Evolutionary conservation across 2,888 invertebrate species (phyloP).

Genomic region (Andrena flavipes): DNA sequence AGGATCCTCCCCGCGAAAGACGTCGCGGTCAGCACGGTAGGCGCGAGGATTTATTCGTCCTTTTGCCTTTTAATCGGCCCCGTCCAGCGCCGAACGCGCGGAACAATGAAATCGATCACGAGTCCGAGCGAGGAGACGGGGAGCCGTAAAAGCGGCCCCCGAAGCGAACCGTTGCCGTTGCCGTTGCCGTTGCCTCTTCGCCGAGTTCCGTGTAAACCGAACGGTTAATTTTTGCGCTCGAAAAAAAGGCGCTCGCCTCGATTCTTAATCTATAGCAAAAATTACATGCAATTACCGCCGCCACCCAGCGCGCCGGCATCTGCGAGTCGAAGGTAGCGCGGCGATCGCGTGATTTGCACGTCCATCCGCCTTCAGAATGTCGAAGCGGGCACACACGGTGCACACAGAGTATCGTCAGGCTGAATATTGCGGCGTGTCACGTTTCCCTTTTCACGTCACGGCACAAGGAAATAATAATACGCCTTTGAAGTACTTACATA

Average conservation of each 20-base stretch:
- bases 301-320: constrained; percentile 74
- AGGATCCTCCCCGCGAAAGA: neutral
- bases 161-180: neutral
- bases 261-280: constrained; percentile 75
- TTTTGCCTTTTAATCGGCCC: constrained; percentile 21
- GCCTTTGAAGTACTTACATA: constrained; percentile 61
- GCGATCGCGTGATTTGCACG: constrained; percentile 73
- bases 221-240: constrained; percentile 63
- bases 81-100: neutral
- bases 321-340: constrained; percentile 70
- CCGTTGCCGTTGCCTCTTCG: constrained; percentile 2
- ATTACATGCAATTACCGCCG: constrained; percentile 75
- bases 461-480: constrained; percentile 69
- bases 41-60: neutral
- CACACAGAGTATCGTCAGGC: constrained; percentile 55
- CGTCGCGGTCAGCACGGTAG: neutral
- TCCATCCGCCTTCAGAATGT: constrained; percentile 65
- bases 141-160: neutral
- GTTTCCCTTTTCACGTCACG: constrained; percentile 69
- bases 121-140: neutral
- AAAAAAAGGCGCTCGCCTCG: constrained; percentile 60
- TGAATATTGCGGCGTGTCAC: constrained; percentile 72
- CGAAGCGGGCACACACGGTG: constrained; percentile 58
- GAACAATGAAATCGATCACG: constrained; percentile 50
- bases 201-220: constrained; percentile 46